Evolutionary conservation across 1,140 invertebrate species (phyloP), one percentile per base, ranked within the genome.

Genomic region (Spodoptera frugiperda): DNA sequence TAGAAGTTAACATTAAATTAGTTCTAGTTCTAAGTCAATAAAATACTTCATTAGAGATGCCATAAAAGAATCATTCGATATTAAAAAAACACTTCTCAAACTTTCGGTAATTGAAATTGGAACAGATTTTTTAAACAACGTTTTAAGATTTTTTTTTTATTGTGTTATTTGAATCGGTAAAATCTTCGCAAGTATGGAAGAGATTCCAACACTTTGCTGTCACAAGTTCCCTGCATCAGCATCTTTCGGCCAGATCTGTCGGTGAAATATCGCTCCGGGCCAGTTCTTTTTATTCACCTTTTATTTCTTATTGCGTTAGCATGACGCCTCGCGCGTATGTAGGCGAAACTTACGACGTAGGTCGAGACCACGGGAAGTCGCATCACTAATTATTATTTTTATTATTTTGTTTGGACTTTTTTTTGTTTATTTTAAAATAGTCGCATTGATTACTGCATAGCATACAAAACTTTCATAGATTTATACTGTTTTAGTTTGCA

Each of bases 381-480:
- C 86, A 85, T 82, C 84, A 83, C 86, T 89, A 87, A 85, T 84
- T 86, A 84, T 83, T 82, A 83, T 85, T 84, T 81, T 85, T 85
- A 33, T 61, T 61, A 33, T 73, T 59, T 61, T 73, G 33, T 6
- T 65, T 61, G 11, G 30, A 12, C 57, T 44, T 74, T 44, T 70
- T 21, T 49, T 72, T 39, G 54, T 78, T 72, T 49, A 61, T 51
- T 55, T 25, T 0, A 65, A n/a, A 48, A 39, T 48, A 65, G 61
- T 65, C 61, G 39, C 61, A 30, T 25, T 67, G 44, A 67, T 19
- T 49, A 19, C 44, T 67, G 17, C 17, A 48, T 19, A 25, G 17
- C 17, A 48, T 19, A 25, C 5, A 49, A 44, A 33, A 67, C 57
- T 57, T 63, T 75, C 44, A 75, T 75, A 53, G 33, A 75, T 39